Evolutionary conservation across 2,797 vertebrate genomes (phyloP), one percentile per base, ranked within the genome.

Genomic region (Labeo calbasu): DNA sequence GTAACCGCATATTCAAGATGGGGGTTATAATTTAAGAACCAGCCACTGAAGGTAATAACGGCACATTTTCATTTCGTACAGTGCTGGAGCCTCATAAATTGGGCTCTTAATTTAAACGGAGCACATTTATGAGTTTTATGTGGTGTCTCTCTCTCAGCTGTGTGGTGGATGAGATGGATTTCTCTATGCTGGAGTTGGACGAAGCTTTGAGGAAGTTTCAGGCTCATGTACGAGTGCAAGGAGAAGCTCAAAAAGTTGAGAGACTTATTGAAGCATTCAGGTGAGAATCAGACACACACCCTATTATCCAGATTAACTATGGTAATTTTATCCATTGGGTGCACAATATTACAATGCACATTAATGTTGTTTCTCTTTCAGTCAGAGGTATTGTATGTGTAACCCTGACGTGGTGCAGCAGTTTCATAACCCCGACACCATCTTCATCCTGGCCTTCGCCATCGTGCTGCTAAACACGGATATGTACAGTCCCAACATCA

Each of bases 401-500:
- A 99, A 99, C 90, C 98, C 98, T 0, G 98, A 99, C 8, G 97
- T 99, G 92, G 98, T 99, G 85, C 98, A 99, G 92, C 98, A 99
- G 92, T 99, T 99, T 90, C 98, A 99, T 94, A 99, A 99, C 91
- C 98, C 98, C 0, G 98, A 99, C 94, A 99, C 98, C 91, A 99
- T 99, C 94, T 99, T 99, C 94, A 99, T 99, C 93, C 90, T 99
- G 93, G 98, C 98, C 89, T 99, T 99, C 0, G 98, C 98, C 59
- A 96, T 99, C 89, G 97, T 99, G 89, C 96, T 99, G 5, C 98
- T 99, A 92, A 99, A 99, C 94, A 99, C 98, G 0, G 98, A 99
- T 92, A 99, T 99, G 98, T 99, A 99, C 92, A 99, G 97, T 14
- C 98, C 98, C 85, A 99, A 99, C 94, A 99, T 99, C 91, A 99